Percentiles rank a stretch among this genome's conserved stretches.
Evolutionary conservation across 2,113 vertebrate species (phyloP).

Genomic region (Oenanthe oenanthe): DNA sequence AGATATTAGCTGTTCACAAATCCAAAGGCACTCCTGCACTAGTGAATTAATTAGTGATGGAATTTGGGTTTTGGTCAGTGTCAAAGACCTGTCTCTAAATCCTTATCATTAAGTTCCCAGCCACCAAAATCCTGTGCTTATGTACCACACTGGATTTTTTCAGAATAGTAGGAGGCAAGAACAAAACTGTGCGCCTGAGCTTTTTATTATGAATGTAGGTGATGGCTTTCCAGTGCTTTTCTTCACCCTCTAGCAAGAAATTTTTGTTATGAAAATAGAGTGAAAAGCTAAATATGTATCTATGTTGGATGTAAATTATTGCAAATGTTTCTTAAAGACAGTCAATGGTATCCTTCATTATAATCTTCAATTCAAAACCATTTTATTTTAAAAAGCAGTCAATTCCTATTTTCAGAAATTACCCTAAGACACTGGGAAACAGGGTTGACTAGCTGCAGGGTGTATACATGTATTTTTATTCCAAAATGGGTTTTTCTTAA

Average conservation of each 20-base stretch:
- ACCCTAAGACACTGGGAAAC: background rate
- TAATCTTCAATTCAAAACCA: background rate
- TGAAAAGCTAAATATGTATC: background rate
- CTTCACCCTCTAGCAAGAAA: background rate
- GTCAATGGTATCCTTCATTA: background rate
- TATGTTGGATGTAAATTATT: background rate
- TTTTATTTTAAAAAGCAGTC: background rate
- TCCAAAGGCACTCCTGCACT: background rate
- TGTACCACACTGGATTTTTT: background rate
- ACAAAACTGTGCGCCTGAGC: background rate
- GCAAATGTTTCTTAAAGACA: background rate
- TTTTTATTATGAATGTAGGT: background rate
- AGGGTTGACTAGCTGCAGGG: background rate
- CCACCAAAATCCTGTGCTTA: background rate
- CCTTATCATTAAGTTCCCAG: background rate
- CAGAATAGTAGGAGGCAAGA: background rate
- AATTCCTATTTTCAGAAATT: background rate
- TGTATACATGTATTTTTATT: background rate
- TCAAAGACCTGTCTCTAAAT: background rate
- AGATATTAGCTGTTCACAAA: background rate
- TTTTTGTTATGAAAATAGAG: background rate
- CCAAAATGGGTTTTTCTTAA: background rate
- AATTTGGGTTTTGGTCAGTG: background rate
- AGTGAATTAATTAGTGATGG: background rate
- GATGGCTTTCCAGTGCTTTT: background rate